These are phyloP conservation scores for Drosophila birchii DNA, from an alignment of 2,888 invertebrate species.

Conservation along the genomic window DNA sequence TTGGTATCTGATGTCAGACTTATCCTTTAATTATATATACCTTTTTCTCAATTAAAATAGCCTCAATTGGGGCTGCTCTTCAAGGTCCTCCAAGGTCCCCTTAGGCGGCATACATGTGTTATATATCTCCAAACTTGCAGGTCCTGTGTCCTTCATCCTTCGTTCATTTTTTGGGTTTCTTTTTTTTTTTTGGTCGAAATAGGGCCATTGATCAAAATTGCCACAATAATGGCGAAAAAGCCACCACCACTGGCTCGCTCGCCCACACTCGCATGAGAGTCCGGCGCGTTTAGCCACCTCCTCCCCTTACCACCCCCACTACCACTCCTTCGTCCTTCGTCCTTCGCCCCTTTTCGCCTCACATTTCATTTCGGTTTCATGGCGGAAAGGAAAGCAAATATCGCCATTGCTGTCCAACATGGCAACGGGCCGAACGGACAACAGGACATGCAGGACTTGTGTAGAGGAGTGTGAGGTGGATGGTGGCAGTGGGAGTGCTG, in stretches of 20 bases:
- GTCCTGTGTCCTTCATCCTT: slow-evolving; percentile 26
- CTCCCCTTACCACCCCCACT: slow-evolving; percentile 9
- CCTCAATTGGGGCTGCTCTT: not conserved
- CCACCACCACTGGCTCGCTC: slow-evolving; percentile 53
- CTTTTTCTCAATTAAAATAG: not conserved
- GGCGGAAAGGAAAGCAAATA: slow-evolving; percentile 58
- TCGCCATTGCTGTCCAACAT: slow-evolving; percentile 74
- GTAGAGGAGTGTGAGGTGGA: not conserved
- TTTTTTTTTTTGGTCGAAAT: slow-evolving; percentile 35
- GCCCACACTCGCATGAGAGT: slow-evolving; percentile 20
- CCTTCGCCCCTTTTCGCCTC: slow-evolving; percentile 8
- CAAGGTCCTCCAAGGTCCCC: no score
- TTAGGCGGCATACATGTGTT: not conserved
- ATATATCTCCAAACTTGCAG: not conserved
- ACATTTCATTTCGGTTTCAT: slow-evolving; percentile 39
- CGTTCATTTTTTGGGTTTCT: slow-evolving; percentile 22
- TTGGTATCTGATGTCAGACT: no score
- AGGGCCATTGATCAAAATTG: slow-evolving; percentile 82
- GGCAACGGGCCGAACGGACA: slow-evolving; percentile 55
- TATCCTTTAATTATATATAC: not conserved
- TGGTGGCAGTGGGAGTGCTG: slow-evolving; percentile 20
- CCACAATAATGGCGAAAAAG: slow-evolving; percentile 83
- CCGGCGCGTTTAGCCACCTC: slow-evolving; percentile 17
- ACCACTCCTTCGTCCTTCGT: slow-evolving; percentile 6
- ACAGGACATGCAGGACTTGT: slow-evolving; percentile 33